phyloP scores from a whole-genome alignment of 1,140 invertebrate genomes.

The Mactra quadrangularis region DNA sequence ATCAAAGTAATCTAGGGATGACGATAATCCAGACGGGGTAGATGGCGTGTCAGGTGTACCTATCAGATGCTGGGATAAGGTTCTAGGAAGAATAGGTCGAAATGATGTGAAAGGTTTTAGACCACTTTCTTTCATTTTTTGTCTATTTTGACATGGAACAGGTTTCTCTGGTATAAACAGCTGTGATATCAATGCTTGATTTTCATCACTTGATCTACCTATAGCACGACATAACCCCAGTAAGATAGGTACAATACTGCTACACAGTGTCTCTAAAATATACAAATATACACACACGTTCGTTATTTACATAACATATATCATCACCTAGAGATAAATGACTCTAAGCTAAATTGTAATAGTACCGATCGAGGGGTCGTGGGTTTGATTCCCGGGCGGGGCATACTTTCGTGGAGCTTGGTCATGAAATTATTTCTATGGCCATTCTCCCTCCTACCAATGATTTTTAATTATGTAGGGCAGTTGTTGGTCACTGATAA shows the following conservation, averaged over 20 bases:
- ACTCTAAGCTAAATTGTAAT: too few species aligned
- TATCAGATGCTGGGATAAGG: slow-evolving; percentile 91
- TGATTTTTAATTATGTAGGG: too few species aligned
- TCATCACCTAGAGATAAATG: too few species aligned
- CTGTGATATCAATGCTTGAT: slow-evolving; percentile 91
- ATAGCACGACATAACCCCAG: slow-evolving; percentile 94
- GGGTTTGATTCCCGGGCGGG: too few species aligned
- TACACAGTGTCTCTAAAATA: slow-evolving; percentile 88
- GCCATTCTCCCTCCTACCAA: too few species aligned
- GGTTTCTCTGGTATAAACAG: slow-evolving; percentile 87
- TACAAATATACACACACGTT: too few species aligned
- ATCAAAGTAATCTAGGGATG: slow-evolving; percentile 52
- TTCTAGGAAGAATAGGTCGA: slow-evolving; percentile 95
- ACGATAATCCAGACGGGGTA: slow-evolving; percentile 38
- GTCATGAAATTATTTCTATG: too few species aligned
- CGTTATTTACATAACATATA: too few species aligned
- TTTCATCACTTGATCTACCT: slow-evolving; percentile 89
- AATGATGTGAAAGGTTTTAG: slow-evolving; percentile 84
- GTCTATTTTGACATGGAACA: slow-evolving; percentile 21
- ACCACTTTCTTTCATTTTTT: slow-evolving; percentile 63
- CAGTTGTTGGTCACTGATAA: too few species aligned
- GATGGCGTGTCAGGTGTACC: slow-evolving; percentile 66
- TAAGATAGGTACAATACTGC: slow-evolving; percentile 92
- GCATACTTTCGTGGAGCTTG: too few species aligned
- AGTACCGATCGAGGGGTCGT: too few species aligned